Evolutionary conservation across 2,888 invertebrate species (phyloP), one percentile per base, ranked within the genome.

Genomic region (Pollenia griseotomentosa): DNA sequence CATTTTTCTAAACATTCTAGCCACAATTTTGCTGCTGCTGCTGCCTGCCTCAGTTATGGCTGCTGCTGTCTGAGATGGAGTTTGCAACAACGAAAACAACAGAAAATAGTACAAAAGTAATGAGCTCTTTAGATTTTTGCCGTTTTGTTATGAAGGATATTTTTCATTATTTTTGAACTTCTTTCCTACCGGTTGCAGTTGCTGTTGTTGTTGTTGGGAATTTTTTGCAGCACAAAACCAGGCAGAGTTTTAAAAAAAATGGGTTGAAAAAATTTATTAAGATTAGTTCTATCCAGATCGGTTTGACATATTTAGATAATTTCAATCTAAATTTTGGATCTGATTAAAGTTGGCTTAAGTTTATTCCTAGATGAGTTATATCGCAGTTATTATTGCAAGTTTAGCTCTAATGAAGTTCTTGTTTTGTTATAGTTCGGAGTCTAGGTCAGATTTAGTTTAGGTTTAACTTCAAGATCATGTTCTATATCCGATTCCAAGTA

Each of bases 1-100:
- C 16, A 33, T 57, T 74, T 81, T 74, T 74, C 48, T 57, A 66
- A 42, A n/a, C 55, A 65, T 66, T 73, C 57, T 57, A 81, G 48
- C 65, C 73, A 42, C 57, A 65, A 81, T 71, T 53, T 73, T 55
- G 33, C 44, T 78, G 33, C 3, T 8, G n/a, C n/a, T 59, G 4
- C 7, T 23, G 23, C 3, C 23, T 23, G 23, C 3, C 23, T 23
- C 23, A 2, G 23, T 23, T 23, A 23, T 2, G 23, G 23, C 42
- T 40, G 46, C 40, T 19, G n/a, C 19, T 16, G 11, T 3, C 12
- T 33, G 33, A 55, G 14, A 55, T 12, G 55, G 6, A 66, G 23
- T 23, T 16, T 44, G 40, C 44, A 57, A 57, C 19, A n/a, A 19
- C 9, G 23, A 16, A 10, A 68, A 40, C 33, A 33, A 33, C n/a